These are phyloP conservation scores for Colinus virginianus DNA, from an alignment of 2,113 vertebrate genomes.

Conservation along the genomic window DNA sequence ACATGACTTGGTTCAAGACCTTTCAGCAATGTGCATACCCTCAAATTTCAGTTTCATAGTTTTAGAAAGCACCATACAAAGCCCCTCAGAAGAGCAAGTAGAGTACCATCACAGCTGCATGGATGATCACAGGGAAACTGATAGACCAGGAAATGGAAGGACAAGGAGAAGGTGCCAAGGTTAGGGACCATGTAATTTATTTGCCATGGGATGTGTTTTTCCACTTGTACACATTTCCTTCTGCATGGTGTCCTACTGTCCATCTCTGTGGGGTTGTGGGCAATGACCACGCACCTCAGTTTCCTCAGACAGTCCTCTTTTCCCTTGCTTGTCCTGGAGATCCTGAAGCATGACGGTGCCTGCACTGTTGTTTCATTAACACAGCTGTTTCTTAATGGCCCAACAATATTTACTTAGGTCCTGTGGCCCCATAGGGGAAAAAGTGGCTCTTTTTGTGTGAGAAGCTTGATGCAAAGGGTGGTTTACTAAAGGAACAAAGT, in stretches of 20 bases:
- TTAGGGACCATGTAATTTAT: neutral
- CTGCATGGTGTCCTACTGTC: neutral
- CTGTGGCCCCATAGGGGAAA: neutral
- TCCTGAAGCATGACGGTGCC: neutral
- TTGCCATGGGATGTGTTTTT: conserved; percentile 23
- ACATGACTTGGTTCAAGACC: neutral
- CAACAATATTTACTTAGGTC: conserved; percentile 16
- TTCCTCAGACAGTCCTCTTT: neutral
- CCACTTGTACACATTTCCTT: conserved; percentile 2
- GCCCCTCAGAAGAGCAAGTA: neutral
- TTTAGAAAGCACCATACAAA: neutral
- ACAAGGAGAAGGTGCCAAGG: neutral
- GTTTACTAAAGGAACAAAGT: conserved; percentile 41
- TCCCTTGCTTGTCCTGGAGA: neutral
- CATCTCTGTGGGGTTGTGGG: neutral
- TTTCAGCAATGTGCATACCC: neutral
- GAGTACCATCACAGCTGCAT: neutral
- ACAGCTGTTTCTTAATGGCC: neutral
- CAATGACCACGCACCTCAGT: accelerated
- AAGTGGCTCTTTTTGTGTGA: conserved; percentile 3
- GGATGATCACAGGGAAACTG: neutral
- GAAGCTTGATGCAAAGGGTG: neutral
- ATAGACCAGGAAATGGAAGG: neutral
- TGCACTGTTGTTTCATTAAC: neutral
- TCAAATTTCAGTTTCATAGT: neutral